Base-by-base conservation (phyloP, 37 sponge, comb jelly and placozoan species). In the Petrosia ficiformis region DNA sequence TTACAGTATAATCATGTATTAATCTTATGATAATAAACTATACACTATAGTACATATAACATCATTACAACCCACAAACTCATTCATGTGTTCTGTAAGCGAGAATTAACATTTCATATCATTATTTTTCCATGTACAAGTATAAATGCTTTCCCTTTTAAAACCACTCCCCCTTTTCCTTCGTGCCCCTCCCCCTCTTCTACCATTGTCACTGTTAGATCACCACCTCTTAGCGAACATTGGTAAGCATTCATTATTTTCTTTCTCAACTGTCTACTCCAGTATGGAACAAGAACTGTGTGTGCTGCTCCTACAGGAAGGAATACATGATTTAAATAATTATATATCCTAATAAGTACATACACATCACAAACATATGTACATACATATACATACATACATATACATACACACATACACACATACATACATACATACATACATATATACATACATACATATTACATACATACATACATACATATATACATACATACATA, bases 271-370 rank as follows among this genome's bases (percentile, higher is more conserved):
- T 48, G 57, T 31, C 39, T 8, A 42, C 77, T 42, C 92, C 92
- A 92, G 70, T 92, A 92, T 39, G 59, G 56, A 21, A 84, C 92
- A 22, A 92, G 81, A 1, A 87, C 83, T 30, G 92, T 87, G 77
- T 92, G 92, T 6, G 92, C 92, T 4, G 92, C 76, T 14, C 92
- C 92, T 48, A 48, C 8, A 48, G 14, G 14, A 48, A 19, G 8
- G 14, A 48, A 48, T 14, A 48, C 8, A 48, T 48, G 54, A 48
- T 48, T 19, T 14, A 48, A 48, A 48, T 48, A n/a, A n/a, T n/a
- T n/a, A n/a, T n/a, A n/a, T n/a, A n/a, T n/a, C n/a, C n/a, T n/a
- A n/a, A n/a, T n/a, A n/a, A n/a, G n/a, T n/a, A n/a, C n/a, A n/a
- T n/a, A n/a, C n/a, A n/a, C n/a, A n/a, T n/a, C 14, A 14, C 14